Percentiles rank a stretch among this genome's conserved stretches.
These are phyloP conservation scores for Nephila pilipes DNA, from an alignment of 1,140 invertebrate genomes.

Conservation along the genomic window DNA sequence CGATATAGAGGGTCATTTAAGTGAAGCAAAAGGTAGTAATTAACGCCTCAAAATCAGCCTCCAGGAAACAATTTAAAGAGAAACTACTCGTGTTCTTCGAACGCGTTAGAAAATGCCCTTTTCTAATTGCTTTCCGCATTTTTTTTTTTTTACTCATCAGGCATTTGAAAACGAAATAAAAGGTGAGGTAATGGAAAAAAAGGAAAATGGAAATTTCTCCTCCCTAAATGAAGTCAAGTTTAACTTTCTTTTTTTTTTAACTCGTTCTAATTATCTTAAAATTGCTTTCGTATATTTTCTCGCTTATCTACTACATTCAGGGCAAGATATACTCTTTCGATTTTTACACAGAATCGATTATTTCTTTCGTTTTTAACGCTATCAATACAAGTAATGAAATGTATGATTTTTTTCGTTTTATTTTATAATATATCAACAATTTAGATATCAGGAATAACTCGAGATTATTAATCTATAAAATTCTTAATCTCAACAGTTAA, in stretches of 20 bases:
- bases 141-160: neutral
- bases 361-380: no score
- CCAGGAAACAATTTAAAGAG: constrained; percentile 16
- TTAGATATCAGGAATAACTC: no score
- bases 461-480: no score
- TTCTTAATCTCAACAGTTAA: no score
- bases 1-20: neutral
- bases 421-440: no score
- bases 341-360: no score
- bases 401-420: no score
- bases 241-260: neutral
- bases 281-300: neutral
- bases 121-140: neutral
- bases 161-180: neutral
- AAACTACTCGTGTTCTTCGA: neutral
- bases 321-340: no score
- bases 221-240: no score
- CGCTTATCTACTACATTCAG: no score
- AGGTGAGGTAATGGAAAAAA: neutral
- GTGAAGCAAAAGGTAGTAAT: neutral
- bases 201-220: neutral
- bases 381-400: no score
- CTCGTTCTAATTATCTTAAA: neutral
- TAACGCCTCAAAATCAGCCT: constrained; percentile 11
- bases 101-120: neutral